Percentiles rank a stretch among this genome's conserved stretches.
These are phyloP conservation scores for Epizoanthus ramosus DNA, from an alignment of 92 coral and sea anemone genomes.

Conservation along the genomic window DNA sequence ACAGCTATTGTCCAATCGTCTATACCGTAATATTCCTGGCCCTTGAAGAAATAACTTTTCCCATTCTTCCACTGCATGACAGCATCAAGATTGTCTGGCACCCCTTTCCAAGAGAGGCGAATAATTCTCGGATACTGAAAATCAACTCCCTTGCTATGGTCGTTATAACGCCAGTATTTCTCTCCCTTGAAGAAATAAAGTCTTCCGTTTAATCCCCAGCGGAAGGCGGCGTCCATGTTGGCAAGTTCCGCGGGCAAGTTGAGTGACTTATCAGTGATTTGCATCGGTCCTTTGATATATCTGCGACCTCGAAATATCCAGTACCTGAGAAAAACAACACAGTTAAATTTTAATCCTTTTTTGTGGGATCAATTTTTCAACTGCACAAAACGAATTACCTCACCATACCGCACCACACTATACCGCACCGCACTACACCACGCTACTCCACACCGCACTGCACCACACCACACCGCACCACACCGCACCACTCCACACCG, in stretches of 20 bases:
- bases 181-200: conserved; percentile 74
- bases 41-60: conserved; percentile 73
- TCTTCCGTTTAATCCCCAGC: conserved; percentile 65
- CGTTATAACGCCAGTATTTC: conserved; percentile 69
- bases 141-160: conserved; percentile 29
- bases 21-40: conserved; percentile 56
- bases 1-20: conserved; percentile 49
- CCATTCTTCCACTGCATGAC: conserved; percentile 70
- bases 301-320: conserved; percentile 54
- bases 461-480: background rate
- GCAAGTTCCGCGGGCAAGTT: conserved; percentile 59
- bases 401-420: background rate
- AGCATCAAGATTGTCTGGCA: conserved; percentile 68
- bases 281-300: conserved; percentile 54
- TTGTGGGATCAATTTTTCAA: too few relatives aligned
- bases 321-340: conserved; percentile 45
- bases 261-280: conserved; percentile 47
- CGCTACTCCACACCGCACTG: background rate
- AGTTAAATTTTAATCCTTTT: too few relatives aligned
- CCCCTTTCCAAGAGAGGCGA: conserved; percentile 42
- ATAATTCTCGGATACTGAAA: conserved; percentile 69
- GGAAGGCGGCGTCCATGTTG: conserved; percentile 74
- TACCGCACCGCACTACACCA: background rate
- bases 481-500: background rate
- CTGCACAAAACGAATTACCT: background rate